Percentiles rank a stretch among this genome's conserved stretches.
Conservation (phyloP, 2,888 invertebrate species). For the Sepioteuthis lessoniana region DNA sequence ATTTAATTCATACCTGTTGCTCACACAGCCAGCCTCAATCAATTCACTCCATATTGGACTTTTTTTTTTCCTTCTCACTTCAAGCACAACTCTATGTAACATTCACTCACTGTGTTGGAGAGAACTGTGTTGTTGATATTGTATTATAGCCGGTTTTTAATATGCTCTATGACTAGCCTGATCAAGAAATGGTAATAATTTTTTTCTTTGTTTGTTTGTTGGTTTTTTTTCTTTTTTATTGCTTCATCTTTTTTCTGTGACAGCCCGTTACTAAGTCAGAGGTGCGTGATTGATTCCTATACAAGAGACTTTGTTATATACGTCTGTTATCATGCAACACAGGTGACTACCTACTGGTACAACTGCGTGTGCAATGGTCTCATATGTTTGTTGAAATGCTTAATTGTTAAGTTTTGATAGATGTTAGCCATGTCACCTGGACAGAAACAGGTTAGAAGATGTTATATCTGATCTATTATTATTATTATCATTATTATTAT, state of each 20-base stretch:
- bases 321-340: neutral
- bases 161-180: slow-evolving; percentile 8
- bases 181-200: neutral
- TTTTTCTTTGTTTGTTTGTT: neutral
- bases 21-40: slow-evolving; percentile 20
- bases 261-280: neutral
- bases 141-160: slow-evolving; percentile 3
- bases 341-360: neutral
- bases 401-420: slow-evolving; percentile 20
- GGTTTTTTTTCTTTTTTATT: neutral
- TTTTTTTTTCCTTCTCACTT: neutral
- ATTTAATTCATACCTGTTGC: neutral
- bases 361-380: neutral
- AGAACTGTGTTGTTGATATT: slow-evolving; percentile 33
- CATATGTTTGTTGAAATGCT: neutral
- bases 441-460: neutral
- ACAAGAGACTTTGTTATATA: slow-evolving; percentile 21
- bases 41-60: neutral
- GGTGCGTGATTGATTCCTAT: neutral
- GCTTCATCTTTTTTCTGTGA: neutral
- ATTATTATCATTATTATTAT: neutral
- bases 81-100: neutral
- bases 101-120: slow-evolving; percentile 20
- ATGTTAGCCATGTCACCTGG: neutral
- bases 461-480: neutral